Conservation (phyloP, 2,888 invertebrate genomes). For the Leptopilina syphax region DNA sequence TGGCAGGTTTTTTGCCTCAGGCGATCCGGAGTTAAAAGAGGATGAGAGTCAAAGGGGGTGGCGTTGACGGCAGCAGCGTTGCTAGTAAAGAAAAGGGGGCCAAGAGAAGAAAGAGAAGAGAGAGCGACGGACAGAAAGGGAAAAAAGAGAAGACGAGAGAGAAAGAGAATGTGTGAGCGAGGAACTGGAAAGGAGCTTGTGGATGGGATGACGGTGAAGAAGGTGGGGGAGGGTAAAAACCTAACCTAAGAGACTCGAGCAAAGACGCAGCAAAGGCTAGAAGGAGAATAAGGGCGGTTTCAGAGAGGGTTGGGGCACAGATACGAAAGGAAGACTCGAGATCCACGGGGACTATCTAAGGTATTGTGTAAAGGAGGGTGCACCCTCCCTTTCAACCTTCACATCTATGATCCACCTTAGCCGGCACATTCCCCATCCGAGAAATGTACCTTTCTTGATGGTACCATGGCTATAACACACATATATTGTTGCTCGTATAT, state of each 20-base stretch:
- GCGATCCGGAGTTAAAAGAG: conserved; percentile 64
- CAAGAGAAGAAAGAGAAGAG: conserved; percentile 39
- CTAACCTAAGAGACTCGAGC: conserved; percentile 73
- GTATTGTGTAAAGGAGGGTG: conserved; percentile 70
- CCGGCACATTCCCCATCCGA: conserved; percentile 43
- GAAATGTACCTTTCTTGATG: conserved; percentile 38
- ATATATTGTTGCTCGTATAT: conserved; percentile 61
- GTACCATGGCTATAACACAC: conserved; percentile 45
- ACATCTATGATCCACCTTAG: conserved; percentile 55
- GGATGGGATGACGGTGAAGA: conserved; percentile 38
- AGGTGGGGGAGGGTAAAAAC: conserved; percentile 62
- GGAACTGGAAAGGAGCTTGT: conserved; percentile 55
- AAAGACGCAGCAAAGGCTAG: conserved; percentile 68
- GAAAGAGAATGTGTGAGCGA: conserved; percentile 33
- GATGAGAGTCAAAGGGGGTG: conserved; percentile 52
- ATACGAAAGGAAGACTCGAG: conserved; percentile 71
- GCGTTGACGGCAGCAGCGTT: no score
- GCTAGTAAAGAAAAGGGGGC: conserved; percentile 51
- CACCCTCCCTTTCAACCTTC: conserved; percentile 66
- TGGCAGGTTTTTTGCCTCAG: conserved; percentile 72
- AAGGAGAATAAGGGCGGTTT: conserved; percentile 69
- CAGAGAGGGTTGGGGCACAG: conserved; percentile 62
- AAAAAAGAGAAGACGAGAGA: conserved; percentile 45
- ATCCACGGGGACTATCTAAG: conserved; percentile 72
- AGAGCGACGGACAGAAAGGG: conserved; percentile 45